Conservation (phyloP, 2,888 invertebrate species). For the Tetrapedia diversipes region DNA sequence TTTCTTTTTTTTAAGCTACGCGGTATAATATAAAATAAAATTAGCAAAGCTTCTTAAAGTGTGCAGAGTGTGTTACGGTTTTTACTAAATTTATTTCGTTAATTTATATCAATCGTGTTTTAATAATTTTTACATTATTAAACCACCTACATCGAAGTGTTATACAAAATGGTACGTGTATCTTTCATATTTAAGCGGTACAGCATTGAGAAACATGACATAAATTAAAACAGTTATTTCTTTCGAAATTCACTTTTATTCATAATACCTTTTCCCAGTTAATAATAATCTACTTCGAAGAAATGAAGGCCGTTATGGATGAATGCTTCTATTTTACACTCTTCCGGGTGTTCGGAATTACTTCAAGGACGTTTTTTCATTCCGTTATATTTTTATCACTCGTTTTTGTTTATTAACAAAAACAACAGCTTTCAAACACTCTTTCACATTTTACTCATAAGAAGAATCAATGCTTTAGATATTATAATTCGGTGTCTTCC, state of each 20-base stretch:
- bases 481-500: too few species aligned
- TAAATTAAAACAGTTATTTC: too few species aligned
- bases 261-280: not conserved
- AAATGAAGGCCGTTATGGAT: slow-evolving; percentile 47
- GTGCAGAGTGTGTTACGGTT: too few species aligned
- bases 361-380: slow-evolving; percentile 40
- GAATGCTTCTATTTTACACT: slow-evolving; percentile 19
- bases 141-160: too few species aligned
- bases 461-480: not conserved
- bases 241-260: not conserved
- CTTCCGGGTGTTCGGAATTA: slow-evolving; percentile 39
- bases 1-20: too few species aligned
- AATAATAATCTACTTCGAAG: slow-evolving; percentile 25
- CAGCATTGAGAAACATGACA: too few species aligned
- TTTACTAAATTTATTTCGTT: too few species aligned
- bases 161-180: not conserved
- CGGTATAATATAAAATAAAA: too few species aligned
- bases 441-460: not conserved
- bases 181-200: too few species aligned
- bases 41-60: too few species aligned
- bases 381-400: slow-evolving; percentile 4
- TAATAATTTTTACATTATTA: too few species aligned
- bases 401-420: slow-evolving; percentile 11
- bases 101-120: too few species aligned
- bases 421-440: not conserved